These are phyloP conservation scores for Drosophila stalkeri DNA, from an alignment of 2,888 invertebrate genomes.

Conservation along the genomic window DNA sequence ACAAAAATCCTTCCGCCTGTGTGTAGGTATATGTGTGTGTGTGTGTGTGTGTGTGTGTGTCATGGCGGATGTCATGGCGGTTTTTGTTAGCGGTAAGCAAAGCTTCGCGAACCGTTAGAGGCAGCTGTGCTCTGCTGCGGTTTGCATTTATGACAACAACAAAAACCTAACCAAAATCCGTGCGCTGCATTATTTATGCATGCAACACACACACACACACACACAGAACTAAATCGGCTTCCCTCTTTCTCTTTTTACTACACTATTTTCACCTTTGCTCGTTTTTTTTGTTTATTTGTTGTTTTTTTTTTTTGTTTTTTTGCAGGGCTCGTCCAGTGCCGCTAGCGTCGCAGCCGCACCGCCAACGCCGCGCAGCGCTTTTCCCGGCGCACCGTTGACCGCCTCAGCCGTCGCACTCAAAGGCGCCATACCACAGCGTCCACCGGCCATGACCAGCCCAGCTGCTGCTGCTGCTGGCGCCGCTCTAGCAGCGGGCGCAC, in stretches of 20 bases:
- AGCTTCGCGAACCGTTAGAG: constrained; percentile 49
- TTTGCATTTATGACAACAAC: constrained; percentile 59
- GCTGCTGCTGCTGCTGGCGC: constrained; percentile 85
- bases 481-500: constrained; percentile 84
- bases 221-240: background rate
- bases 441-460: constrained; percentile 86
- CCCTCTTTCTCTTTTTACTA: constrained; percentile 1
- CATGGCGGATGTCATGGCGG: constrained; percentile 63
- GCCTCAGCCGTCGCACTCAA: constrained; percentile 84
- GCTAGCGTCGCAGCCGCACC: constrained; percentile 82
- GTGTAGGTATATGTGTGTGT: constrained; percentile 15
- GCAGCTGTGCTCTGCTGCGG: constrained; percentile 61
- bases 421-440: constrained; percentile 84
- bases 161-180: constrained; percentile 28
- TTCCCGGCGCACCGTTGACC: constrained; percentile 85
- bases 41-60: constrained; percentile 18
- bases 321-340: constrained; percentile 75
- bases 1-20: constrained; percentile 29
- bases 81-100: constrained; percentile 62
- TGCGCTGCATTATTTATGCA: constrained; percentile 58
- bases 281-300: background rate
- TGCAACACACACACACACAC: constrained; percentile 35
- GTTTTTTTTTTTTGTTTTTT: constrained; percentile 11
- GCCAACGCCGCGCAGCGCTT: constrained; percentile 83
- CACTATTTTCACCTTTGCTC: constrained; percentile 2